Conservation (phyloP, 2,888 invertebrate genomes). For the Pomacea canaliculata region DNA sequence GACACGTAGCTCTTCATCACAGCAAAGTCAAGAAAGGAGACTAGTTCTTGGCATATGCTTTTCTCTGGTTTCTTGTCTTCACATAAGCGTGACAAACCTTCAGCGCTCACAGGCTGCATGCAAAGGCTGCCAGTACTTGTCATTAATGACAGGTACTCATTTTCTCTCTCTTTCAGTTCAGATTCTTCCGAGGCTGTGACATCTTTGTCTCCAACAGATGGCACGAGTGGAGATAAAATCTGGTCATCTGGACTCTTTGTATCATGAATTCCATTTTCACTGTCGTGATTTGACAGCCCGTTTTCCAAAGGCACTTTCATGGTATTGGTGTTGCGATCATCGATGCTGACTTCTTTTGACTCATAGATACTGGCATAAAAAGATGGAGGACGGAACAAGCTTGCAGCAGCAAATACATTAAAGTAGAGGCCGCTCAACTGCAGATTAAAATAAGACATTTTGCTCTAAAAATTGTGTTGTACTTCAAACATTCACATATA, state of each 20-base stretch:
- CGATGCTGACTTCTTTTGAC: not conserved
- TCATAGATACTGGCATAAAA: conserved; percentile 37
- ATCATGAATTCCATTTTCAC: not conserved
- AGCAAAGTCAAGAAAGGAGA: conserved; percentile 44
- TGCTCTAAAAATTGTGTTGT: too few species aligned
- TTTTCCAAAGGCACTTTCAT: too few species aligned
- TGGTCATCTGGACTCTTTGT: not conserved
- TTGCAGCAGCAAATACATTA: conserved; percentile 46
- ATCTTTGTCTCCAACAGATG: not conserved
- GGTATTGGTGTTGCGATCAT: not conserved
- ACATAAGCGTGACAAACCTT: conserved; percentile 11
- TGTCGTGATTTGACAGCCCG: not conserved
- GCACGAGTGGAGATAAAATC: not conserved
- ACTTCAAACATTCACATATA: too few species aligned
- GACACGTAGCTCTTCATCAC: conserved; percentile 48
- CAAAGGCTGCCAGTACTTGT: conserved; percentile 46
- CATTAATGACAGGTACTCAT: conserved; percentile 18
- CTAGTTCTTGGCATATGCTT: conserved; percentile 1
- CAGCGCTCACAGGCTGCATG: conserved; percentile 35
- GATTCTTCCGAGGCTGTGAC: not conserved
- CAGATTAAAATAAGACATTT: conserved; percentile 23
- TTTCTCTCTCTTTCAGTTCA: not conserved
- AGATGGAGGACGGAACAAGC: conserved; percentile 49
- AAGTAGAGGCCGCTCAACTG: conserved; percentile 48
- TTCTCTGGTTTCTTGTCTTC: not conserved